Conservation (phyloP, 2,888 invertebrate species). For the Clostera curtula region DNA sequence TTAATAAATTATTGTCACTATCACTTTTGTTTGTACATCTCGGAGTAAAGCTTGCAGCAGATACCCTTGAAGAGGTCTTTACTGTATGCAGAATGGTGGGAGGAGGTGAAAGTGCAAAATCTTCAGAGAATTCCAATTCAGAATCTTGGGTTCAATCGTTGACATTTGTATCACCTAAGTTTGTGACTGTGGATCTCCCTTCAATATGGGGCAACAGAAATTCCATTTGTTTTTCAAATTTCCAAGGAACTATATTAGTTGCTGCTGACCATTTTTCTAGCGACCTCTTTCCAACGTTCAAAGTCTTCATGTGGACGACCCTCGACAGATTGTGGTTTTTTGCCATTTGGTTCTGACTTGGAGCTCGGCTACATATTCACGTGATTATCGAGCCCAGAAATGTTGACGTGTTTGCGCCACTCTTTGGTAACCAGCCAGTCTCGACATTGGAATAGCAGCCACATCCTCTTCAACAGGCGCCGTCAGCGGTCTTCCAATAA, state of each 20-base stretch:
- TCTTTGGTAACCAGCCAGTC: no score
- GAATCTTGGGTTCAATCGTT: no score
- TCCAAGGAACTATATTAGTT: conserved; percentile 5
- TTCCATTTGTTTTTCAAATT: conserved; percentile 5
- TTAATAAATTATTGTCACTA: conserved; percentile 2
- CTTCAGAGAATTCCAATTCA: conserved; percentile 3
- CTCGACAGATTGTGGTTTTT: no score
- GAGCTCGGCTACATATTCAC: no score
- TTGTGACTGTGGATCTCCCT: conserved; percentile 2
- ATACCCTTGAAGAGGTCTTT: conserved; percentile 1
- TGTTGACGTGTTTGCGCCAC: no score
- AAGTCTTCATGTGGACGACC: no score
- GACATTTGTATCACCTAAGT: conserved; percentile 1
- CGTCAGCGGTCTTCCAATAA: no score
- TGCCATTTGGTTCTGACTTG: no score
- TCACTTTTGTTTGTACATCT: conserved; percentile 3
- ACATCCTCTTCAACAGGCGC: no score
- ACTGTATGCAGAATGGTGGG: background rate
- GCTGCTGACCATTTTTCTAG: conserved; percentile 8
- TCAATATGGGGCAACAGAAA: conserved; percentile 2
- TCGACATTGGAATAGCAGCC: no score
- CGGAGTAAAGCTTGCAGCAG: conserved; percentile 2
- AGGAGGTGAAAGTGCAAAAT: conserved; percentile 2
- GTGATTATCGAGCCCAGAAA: no score
- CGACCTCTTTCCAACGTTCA: conserved; percentile 12